These are phyloP conservation scores for Cosmopolites sordidus DNA, from an alignment of 2,888 invertebrate species.

Conservation along the genomic window DNA sequence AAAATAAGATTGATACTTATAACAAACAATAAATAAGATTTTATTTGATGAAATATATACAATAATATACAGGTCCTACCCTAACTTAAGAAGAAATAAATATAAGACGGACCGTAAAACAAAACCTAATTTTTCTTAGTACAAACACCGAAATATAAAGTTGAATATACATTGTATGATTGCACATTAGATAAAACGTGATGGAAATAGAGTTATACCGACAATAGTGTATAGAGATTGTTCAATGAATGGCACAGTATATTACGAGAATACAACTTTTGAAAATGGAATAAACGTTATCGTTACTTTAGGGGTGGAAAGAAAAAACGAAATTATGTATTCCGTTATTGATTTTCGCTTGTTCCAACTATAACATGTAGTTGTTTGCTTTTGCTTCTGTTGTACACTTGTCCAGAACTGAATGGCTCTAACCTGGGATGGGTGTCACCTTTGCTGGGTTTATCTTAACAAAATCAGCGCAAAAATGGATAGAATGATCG, in stretches of 20 bases:
- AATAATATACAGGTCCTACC: slow-evolving; percentile 31
- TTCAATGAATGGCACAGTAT: not conserved
- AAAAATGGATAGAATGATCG: too few relatives aligned
- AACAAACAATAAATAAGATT: slow-evolving; percentile 38
- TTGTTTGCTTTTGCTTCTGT: slow-evolving; percentile 85
- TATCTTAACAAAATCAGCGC: too few relatives aligned
- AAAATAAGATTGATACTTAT: too few relatives aligned
- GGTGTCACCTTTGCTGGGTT: slow-evolving; percentile 50
- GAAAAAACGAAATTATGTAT: not conserved
- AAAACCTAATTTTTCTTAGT: not conserved
- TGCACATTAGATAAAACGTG: not conserved
- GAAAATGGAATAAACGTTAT: not conserved
- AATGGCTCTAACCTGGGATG: slow-evolving; percentile 84
- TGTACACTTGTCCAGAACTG: slow-evolving; percentile 88
- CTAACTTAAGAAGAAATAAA: slow-evolving; percentile 30
- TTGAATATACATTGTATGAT: not conserved
- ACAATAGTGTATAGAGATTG: not conserved
- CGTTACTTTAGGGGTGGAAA: too few relatives aligned
- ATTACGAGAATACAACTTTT: not conserved
- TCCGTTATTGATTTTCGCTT: slow-evolving; percentile 30
- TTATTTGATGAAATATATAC: slow-evolving; percentile 37
- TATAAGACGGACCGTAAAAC: slow-evolving; percentile 13
- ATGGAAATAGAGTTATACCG: not conserved
- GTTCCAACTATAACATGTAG: slow-evolving; percentile 72
- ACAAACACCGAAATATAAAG: slow-evolving; percentile 1